These are phyloP conservation scores for Lasioglossum villosulum DNA, from an alignment of 2,888 invertebrate genomes.

Conservation along the genomic window DNA sequence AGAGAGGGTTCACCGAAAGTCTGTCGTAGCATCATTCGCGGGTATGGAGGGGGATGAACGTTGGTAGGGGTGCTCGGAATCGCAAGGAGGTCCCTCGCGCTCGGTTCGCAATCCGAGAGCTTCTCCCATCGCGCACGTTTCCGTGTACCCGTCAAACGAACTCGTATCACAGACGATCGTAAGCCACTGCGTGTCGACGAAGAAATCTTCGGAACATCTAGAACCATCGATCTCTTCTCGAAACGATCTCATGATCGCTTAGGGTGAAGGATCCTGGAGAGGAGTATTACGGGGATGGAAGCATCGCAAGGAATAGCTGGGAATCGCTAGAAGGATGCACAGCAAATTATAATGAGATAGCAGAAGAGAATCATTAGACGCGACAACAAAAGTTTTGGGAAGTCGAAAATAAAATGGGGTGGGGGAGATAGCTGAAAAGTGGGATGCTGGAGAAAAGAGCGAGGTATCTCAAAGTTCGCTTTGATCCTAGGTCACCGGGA, in stretches of 20 bases:
- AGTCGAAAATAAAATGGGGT: too few species aligned
- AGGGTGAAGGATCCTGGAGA: not conserved
- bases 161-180: not conserved
- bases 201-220: not conserved
- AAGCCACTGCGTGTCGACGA: not conserved
- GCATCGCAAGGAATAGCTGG: not conserved
- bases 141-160: not conserved
- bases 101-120: constrained; percentile 25
- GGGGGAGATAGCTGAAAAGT: not conserved
- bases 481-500: not conserved
- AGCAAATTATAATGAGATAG: not conserved
- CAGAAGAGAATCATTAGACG: not conserved
- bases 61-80: constrained; percentile 29
- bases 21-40: not conserved
- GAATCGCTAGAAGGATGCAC: not conserved
- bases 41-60: not conserved
- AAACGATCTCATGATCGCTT: not conserved
- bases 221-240: not conserved
- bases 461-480: not conserved
- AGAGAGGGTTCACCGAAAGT: not conserved
- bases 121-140: constrained; percentile 36
- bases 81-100: constrained; percentile 31
- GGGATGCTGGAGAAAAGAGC: not conserved
- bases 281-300: not conserved
- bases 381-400: not conserved